Evolutionary conservation across 2,113 vertebrate species (phyloP).

Genomic region (Bettongia penicillata): DNA sequence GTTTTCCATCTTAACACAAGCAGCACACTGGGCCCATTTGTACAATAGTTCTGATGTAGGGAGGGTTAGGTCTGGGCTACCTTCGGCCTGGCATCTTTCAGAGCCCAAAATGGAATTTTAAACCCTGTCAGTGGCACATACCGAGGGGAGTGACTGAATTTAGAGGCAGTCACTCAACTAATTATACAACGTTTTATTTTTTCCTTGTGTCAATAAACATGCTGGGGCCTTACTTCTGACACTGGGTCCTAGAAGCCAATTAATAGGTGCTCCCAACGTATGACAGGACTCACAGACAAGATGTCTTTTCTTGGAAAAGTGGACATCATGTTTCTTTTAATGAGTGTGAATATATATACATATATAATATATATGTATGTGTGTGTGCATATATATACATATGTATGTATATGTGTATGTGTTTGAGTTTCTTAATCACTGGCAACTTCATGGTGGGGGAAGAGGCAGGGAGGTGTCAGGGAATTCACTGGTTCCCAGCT

Average conservation of each 20-base stretch:
- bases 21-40: slow-evolving; percentile 83
- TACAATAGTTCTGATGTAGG: slow-evolving; percentile 86
- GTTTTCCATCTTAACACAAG: slow-evolving; percentile 86
- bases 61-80: slow-evolving; percentile 77
- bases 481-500: slow-evolving; percentile 64
- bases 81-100: slow-evolving; percentile 82
- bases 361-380: neutral
- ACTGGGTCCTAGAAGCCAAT: slow-evolving; percentile 86
- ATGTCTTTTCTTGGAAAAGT: slow-evolving; percentile 88
- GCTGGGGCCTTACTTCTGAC: slow-evolving; percentile 88
- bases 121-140: slow-evolving; percentile 87
- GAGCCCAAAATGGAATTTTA: slow-evolving; percentile 88
- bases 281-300: slow-evolving; percentile 88
- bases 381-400: neutral
- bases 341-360: slow-evolving; percentile 85
- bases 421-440: slow-evolving; percentile 85
- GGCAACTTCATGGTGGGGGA: slow-evolving; percentile 78
- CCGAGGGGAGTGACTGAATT: slow-evolving; percentile 84
- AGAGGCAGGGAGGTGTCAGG: slow-evolving; percentile 24
- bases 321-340: slow-evolving; percentile 87
- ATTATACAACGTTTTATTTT: slow-evolving; percentile 88
- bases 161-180: slow-evolving; percentile 87
- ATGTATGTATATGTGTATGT: neutral
- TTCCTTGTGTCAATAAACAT: slow-evolving; percentile 88
- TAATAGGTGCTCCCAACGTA: slow-evolving; percentile 88